These are phyloP conservation scores for Acanthosepion lycidas DNA, from an alignment of 2,888 invertebrate species.

Conservation along the genomic window DNA sequence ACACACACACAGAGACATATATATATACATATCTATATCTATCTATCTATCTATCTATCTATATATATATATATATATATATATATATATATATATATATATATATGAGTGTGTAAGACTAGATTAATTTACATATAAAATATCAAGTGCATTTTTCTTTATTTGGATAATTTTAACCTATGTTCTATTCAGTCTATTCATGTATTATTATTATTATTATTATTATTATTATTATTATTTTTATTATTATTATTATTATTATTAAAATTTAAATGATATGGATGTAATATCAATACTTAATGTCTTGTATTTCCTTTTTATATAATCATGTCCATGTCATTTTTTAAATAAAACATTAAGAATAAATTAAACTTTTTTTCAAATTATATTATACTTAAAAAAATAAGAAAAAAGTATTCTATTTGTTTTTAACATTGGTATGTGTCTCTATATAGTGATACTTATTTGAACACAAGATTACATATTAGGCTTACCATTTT, in stretches of 20 bases:
- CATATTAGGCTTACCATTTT: background rate
- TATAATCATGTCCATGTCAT: constrained; percentile 20
- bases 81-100: background rate
- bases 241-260: background rate
- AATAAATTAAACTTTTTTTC: background rate
- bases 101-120: background rate
- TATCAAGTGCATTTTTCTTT: background rate
- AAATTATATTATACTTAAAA: background rate
- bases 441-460: background rate
- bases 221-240: too few species aligned
- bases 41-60: too few species aligned
- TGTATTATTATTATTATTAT: background rate
- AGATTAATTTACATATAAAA: too few species aligned
- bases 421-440: too few species aligned
- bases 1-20: too few species aligned
- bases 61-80: too few species aligned
- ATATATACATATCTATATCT: too few species aligned
- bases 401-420: too few species aligned
- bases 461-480: background rate
- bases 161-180: background rate
- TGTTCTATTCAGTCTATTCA: background rate
- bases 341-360: background rate
- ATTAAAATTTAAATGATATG: background rate
- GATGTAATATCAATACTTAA: background rate
- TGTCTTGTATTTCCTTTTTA: background rate